Conservation (phyloP, 2,113 vertebrate genomes). For the Pteronura brasiliensis region DNA sequence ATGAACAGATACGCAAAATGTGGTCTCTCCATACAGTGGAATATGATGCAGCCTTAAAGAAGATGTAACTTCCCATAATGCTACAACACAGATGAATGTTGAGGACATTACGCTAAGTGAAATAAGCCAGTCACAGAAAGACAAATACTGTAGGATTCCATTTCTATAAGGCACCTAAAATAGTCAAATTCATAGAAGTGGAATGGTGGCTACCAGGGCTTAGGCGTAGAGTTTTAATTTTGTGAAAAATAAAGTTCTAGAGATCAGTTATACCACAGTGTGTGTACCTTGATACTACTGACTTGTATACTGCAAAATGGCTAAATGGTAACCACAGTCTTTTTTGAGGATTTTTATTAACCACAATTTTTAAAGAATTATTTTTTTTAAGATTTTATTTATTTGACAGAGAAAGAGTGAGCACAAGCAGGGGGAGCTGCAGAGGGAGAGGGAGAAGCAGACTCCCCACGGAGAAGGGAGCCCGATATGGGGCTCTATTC, state of each 20-base stretch:
- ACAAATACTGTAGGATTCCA: background rate
- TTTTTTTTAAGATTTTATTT: too few species aligned
- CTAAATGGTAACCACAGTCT: background rate
- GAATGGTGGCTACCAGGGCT: background rate
- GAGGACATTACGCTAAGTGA: background rate
- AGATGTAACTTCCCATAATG: background rate
- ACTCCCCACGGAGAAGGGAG: background rate
- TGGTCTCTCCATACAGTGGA: rapidly evolving
- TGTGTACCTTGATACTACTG: too few species aligned
- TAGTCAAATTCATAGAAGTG: background rate
- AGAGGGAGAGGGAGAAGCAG: background rate
- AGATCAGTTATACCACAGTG: too few species aligned
- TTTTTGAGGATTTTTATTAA: background rate
- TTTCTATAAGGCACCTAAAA: background rate
- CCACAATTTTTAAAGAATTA: too few species aligned
- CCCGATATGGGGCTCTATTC: background rate
- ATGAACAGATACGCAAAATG: background rate
- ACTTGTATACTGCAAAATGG: background rate
- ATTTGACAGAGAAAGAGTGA: too few species aligned
- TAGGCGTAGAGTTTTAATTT: background rate
- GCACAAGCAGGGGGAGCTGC: background rate
- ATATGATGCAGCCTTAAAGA: background rate
- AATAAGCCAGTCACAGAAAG: background rate
- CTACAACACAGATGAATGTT: background rate
- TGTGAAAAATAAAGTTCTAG: background rate